A percentile compares a stretch with the other conserved stretches of the same genome.
phyloP scores from a whole-genome alignment of 2,797 vertebrate genomes.

The Siniperca undulata region DNA sequence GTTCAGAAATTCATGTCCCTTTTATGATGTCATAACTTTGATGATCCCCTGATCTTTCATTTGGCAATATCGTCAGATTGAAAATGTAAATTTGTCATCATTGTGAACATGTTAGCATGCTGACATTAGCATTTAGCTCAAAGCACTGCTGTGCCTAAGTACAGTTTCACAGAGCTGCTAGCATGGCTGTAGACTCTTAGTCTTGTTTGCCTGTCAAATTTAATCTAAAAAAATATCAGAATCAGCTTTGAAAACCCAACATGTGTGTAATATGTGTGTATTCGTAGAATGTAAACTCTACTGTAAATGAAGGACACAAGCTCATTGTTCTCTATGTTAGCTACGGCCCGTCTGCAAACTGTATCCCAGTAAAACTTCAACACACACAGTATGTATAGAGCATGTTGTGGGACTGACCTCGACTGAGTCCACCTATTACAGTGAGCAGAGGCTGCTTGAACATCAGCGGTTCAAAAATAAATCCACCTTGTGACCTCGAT shows the following conservation, averaged over 20 bases:
- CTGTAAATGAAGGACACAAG: neutral
- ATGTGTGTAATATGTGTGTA: neutral
- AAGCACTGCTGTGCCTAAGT: neutral
- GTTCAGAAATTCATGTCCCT: neutral
- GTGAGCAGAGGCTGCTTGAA: neutral
- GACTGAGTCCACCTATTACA: neutral
- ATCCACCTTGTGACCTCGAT: neutral
- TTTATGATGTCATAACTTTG: too few relatives aligned
- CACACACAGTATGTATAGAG: neutral
- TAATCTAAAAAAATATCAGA: neutral
- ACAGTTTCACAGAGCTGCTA: neutral
- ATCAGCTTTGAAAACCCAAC: neutral
- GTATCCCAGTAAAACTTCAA: neutral
- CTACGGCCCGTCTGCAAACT: neutral
- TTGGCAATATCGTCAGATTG: neutral
- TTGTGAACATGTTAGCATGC: neutral
- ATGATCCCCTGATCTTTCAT: neutral
- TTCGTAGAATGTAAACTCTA: neutral
- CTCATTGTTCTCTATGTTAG: neutral
- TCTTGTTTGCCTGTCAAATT: too few relatives aligned
- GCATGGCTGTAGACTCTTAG: neutral
- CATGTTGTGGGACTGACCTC: neutral
- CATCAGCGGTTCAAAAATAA: constrained; percentile 21
- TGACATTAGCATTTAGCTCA: neutral
- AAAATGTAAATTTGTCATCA: neutral